A percentile compares a stretch with the other conserved stretches of the same genome.
phyloP scores from a whole-genome alignment of 2,888 invertebrate genomes.

The Melinaea marsaeus region DNA sequence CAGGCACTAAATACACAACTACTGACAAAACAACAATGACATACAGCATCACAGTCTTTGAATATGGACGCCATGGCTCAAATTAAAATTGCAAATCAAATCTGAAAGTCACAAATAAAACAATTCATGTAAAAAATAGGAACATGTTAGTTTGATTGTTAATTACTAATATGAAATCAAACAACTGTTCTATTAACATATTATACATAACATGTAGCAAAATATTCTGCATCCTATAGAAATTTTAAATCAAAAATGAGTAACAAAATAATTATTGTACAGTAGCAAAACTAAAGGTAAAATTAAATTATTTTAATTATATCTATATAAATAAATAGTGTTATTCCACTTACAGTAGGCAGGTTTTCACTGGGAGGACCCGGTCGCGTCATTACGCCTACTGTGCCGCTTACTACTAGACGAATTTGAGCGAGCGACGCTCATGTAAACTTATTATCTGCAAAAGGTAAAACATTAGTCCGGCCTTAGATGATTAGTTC shows the following conservation, averaged over 20 bases:
- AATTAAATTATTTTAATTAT: no score
- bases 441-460: slow-evolving; percentile 59
- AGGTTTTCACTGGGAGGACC: slow-evolving; percentile 86
- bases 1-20: slow-evolving; percentile 4
- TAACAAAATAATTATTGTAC: no score
- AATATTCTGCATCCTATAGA: no score
- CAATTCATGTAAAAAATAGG: slow-evolving; percentile 16
- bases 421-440: slow-evolving; percentile 37
- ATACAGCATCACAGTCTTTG: slow-evolving; percentile 68
- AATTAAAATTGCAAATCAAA: slow-evolving; percentile 34
- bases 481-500: slow-evolving; percentile 24
- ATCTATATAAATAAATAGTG: slow-evolving; percentile 2
- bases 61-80: slow-evolving; percentile 60
- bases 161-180: neutral
- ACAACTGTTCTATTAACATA: neutral
- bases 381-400: slow-evolving; percentile 68
- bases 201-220: neutral
- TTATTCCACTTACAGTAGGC: slow-evolving; percentile 69
- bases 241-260: no score
- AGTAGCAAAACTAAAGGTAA: no score
- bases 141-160: slow-evolving; percentile 4
- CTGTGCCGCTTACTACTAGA: slow-evolving; percentile 28
- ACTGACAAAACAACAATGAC: slow-evolving; percentile 37
- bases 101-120: slow-evolving; percentile 37
- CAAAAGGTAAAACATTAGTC: slow-evolving; percentile 38